A percentile compares a stretch with the other conserved stretches of the same genome.
phyloP scores from a whole-genome alignment of 1,140 invertebrate species.

The Dufourea novaeangliae region DNA sequence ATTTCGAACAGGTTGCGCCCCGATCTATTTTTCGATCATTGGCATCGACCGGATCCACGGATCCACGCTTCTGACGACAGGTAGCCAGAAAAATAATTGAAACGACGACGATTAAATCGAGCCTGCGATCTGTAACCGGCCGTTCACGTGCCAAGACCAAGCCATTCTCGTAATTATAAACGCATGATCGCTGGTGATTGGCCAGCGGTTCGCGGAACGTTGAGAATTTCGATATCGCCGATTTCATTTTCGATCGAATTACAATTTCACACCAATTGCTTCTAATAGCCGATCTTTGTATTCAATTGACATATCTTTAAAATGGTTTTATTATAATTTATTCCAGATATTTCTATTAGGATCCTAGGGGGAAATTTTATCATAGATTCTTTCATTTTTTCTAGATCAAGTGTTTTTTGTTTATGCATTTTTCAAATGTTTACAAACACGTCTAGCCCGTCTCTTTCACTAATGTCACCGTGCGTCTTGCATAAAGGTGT shows the following conservation, averaged over 20 bases:
- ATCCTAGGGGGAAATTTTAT: too few relatives aligned
- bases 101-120: conserved; percentile 61
- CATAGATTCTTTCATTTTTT: not conserved
- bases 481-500: conserved; percentile 20
- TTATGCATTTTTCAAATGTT: not conserved
- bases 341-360: too few relatives aligned
- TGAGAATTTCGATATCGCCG: not conserved
- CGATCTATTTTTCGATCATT: conserved; percentile 68
- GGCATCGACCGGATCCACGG: conserved; percentile 60
- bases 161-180: conserved; percentile 56
- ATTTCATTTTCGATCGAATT: not conserved
- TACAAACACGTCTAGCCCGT: conserved; percentile 14
- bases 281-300: too few relatives aligned
- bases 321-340: too few relatives aligned
- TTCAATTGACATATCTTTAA: too few relatives aligned
- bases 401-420: not conserved
- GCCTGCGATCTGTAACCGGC: conserved; percentile 43
- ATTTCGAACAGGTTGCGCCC: conserved; percentile 69
- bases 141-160: conserved; percentile 46
- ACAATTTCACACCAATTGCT: too few relatives aligned
- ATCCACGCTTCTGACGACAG: conserved; percentile 59
- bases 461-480: not conserved
- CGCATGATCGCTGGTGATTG: conserved; percentile 54
- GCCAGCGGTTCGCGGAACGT: conserved; percentile 40
- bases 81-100: conserved; percentile 60